Base-by-base conservation (phyloP, 2,797 vertebrate genomes). In the Neomorphus geoffroyi region DNA sequence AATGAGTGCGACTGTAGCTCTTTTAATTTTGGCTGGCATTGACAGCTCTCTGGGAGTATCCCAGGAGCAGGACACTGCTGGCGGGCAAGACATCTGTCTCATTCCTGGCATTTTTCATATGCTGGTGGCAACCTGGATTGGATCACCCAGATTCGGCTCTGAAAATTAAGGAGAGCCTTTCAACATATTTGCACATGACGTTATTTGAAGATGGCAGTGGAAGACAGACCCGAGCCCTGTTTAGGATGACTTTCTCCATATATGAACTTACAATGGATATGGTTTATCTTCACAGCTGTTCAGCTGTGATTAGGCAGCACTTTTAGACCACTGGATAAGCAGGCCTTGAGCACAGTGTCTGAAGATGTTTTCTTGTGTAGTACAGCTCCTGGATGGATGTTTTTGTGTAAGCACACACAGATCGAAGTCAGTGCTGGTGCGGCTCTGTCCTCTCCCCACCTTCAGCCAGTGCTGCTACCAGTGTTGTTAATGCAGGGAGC, bases 401-500 rank as follows among this genome's bases (percentile, higher is more conserved):
- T 78, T 81, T 66, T 10, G 3, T 6, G n/a, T n/a, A 35, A 88
- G 26, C 17, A n/a, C 43, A 54, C 11, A 3, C 6, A 58, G 46
- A 71, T 18, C 13, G 16, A 9, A 0, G 0, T 23, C 17, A 30
- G 27, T 30, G 18, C 39, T 62, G 43, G 8, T n/a, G 23, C 45
- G 37, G 12, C 8, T 80, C 26, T 73, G 16, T 73, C 32, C 22
- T 58, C 18, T 66, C 67, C 15, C 45, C 37, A 23, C 35, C 53
- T 51, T 58, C 1, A 2, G 17, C 30, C 24, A 11, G 24, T 33
- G 33, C 13, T 54, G 35, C 58, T 6, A 3, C 15, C 27, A 24
- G 27, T 28, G 37, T n/a, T 53, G n/a, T 24, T 53, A 43, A 51
- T n/a, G 37, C 75, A 66, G 51, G 26, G 32, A 45, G 51, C 26